phyloP scores from a whole-genome alignment of 2,797 vertebrate genomes.

The Anas georgica region DNA sequence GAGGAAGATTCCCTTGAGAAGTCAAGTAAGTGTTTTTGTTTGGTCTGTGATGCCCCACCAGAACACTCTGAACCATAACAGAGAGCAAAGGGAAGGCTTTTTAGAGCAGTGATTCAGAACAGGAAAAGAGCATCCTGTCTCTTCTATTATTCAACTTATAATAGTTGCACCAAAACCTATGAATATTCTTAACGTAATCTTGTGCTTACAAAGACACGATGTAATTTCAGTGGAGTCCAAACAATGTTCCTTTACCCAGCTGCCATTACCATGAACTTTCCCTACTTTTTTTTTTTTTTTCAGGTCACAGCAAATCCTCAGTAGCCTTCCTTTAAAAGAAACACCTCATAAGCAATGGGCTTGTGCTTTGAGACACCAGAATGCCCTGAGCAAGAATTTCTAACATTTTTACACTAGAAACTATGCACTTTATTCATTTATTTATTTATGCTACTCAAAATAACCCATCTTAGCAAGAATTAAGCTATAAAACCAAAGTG shows the following conservation, averaged over 20 bases:
- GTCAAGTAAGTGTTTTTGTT: slow-evolving; percentile 26
- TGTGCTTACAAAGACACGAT: neutral
- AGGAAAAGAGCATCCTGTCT: neutral
- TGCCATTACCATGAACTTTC: slow-evolving; percentile 24
- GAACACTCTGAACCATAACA: neutral
- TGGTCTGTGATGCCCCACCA: neutral
- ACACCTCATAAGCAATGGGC: neutral
- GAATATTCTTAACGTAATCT: neutral
- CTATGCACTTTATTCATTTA: neutral
- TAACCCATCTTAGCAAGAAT: neutral
- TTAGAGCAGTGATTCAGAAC: neutral
- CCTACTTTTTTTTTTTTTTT: neutral
- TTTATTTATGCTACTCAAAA: neutral
- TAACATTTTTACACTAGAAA: neutral
- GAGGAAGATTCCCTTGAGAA: neutral
- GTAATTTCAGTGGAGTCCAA: slow-evolving; percentile 11
- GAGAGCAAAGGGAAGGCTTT: neutral
- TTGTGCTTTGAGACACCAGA: neutral
- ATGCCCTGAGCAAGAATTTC: neutral
- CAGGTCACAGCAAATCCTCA: neutral
- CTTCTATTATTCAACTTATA: neutral
- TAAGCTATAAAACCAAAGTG: neutral
- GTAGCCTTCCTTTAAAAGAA: slow-evolving; percentile 7
- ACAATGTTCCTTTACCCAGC: neutral
- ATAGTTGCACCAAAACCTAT: neutral